Evolutionary conservation across 1,140 invertebrate species (phyloP), one percentile per base, ranked within the genome.

Genomic region (Pissodes strobi): DNA sequence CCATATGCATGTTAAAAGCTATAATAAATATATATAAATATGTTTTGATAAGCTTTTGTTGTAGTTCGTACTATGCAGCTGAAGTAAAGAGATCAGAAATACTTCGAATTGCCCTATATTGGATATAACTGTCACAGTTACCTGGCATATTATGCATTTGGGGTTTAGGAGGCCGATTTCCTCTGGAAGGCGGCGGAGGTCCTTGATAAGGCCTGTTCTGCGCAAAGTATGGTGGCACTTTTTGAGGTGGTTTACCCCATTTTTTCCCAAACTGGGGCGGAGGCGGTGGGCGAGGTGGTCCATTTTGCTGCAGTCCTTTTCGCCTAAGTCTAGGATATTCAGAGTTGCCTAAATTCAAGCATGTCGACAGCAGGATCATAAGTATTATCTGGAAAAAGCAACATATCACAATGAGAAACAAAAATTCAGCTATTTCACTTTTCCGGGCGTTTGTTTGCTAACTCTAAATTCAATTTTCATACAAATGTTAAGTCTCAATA

Each of bases 241-340:
- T 59, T 27, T 56, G 48, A 10, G 65, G 64, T 4, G 58, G 62
- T 13, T 69, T 64, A 18, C 67, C 58, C 69, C 69, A 71, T 67
- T 71, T 73, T 27, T 73, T 73, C 2, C 53, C 23, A 48, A 63
- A 70, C 13, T 68, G 66, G 38, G 64, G 61, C 2, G 65, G 48
- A 37, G 69, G 65, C n/a, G 57, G 45, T 12, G 51, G 53, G 6
- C 48, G 64, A n/a, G 41, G 41, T 13, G 65, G 65, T 34, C 65
- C 66, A 13, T 34, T 58, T 23, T 41, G 58, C 25, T 55, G 59
- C 12, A 68, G 63, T 23, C 64, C 66, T 27, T 70, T 60, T 23
- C 49, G 19, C 37, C 68, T 70, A 34, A 61, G 56, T 39, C 64
- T 37, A 0, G 68, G 66, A 49, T 70, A 69, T 21, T 69, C 64